Evolutionary conservation across 1,140 invertebrate genomes (phyloP).

Genomic region (Latrodectus geometricus): DNA sequence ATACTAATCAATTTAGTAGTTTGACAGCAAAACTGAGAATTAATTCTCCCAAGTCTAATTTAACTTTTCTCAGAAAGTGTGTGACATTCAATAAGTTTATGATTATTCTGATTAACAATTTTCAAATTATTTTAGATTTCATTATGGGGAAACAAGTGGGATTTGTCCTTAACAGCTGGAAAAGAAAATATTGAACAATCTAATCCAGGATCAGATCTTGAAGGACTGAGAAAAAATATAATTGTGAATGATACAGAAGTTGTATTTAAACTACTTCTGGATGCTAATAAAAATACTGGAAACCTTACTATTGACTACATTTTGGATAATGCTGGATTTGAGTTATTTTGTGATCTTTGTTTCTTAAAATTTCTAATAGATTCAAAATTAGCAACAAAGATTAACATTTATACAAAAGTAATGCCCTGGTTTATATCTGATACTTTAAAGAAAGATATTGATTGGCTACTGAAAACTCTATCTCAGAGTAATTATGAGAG

Average conservation of each 20-base stretch:
- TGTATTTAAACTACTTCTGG: slow-evolving; percentile 41
- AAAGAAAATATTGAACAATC: slow-evolving; percentile 71
- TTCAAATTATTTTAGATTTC: slow-evolving; percentile 68
- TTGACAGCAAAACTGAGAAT: no score
- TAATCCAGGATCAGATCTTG: slow-evolving; percentile 76
- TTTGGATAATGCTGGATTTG: slow-evolving; percentile 94
- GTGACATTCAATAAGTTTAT: no score
- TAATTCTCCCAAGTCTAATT: no score
- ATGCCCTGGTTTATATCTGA: slow-evolving; percentile 99
- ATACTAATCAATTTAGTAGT: no score
- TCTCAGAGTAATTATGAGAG: slow-evolving; percentile 63
- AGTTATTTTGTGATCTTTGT: slow-evolving; percentile 90
- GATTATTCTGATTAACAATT: no score
- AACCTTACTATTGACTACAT: slow-evolving; percentile 78
- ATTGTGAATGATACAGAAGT: slow-evolving; percentile 75
- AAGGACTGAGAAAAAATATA: slow-evolving; percentile 77
- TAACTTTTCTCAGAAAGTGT: no score
- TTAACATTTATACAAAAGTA: slow-evolving; percentile 88
- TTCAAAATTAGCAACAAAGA: slow-evolving; percentile 76
- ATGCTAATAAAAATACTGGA: slow-evolving; percentile 38
- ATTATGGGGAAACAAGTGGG: slow-evolving; percentile 82
- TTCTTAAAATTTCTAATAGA: slow-evolving; percentile 83
- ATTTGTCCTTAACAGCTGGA: slow-evolving; percentile 87
- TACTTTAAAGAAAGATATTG: slow-evolving; percentile 81
- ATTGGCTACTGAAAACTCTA: slow-evolving; percentile 74